Evolutionary conservation across 2,888 invertebrate species (phyloP), one percentile per base, ranked within the genome.

Genomic region (Tribolium freemani): DNA sequence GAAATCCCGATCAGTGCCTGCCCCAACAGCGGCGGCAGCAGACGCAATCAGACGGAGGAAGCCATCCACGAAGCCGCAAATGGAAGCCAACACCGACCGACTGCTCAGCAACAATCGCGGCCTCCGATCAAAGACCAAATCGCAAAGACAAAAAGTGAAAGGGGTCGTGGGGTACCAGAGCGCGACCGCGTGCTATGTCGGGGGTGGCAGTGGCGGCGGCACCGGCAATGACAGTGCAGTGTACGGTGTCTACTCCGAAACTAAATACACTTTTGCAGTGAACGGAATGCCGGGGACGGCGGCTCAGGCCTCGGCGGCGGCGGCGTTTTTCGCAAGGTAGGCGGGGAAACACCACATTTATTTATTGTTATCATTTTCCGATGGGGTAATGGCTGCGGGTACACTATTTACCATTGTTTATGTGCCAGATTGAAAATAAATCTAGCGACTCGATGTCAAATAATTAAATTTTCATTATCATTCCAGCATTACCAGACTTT

Each of bases 281-380:
- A 88, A 87, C 81, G 88, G 88, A 31, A 82, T 88, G 73, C 88
- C 87, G 11, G 88, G 88, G 69, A 87, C 88, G 79, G 85, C 87
- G 68, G 88, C 88, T 56, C 89, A 89, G 79, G 88, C 89, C 53
- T 89, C 88, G 67, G 89, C 90, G 60, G 90, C 90, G 53, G 90
- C 90, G 70, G 89, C 89, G 73, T 90, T 90, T 86, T 90, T 90
- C 82, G 90, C 90, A 83, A 88, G 90, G 90, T 90, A n/a, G 9
- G 63, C 31, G 20, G 13, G 20, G 8, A 26, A 46, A 38, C 38
- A 38, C 3, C 26, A 5, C 5, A 26, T 26, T 38, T 38, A 38
- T 38, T 38, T 38, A 38, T 38, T 38, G n/a, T 3, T 38, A 38
- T 38, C 38, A 38, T 8, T 38, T 38, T 38, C n/a, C 38, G 38